Evolutionary conservation across 1,140 invertebrate genomes (phyloP), one percentile per base, ranked within the genome.

Genomic region (Aphelinus certus): DNA sequence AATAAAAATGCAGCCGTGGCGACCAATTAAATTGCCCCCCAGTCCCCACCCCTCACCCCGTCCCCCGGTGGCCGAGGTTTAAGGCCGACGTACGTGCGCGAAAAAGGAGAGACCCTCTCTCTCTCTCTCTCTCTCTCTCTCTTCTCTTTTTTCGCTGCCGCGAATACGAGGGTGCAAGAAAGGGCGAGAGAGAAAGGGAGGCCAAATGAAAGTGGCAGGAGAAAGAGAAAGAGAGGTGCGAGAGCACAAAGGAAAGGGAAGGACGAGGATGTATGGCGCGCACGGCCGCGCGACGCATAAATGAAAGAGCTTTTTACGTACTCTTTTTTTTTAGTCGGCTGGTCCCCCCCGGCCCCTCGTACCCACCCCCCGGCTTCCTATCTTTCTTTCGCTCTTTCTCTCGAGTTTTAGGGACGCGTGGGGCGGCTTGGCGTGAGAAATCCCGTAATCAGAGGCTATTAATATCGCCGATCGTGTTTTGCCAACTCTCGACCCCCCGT

Each of bases 1-100:
- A 87, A 87, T 88, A 87, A 87, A 88, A 87, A 84, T 76, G 56
- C 57, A 10, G 9, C 3, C 45, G 9, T 10, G 45, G 82, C 84
- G 79, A 82, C 81, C 84, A 85, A 87, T 86, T 86, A 86, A 86
- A 87, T 85, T 83, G 81, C 77, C 79, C 80, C 80, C 74, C 75
- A 66, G 45, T 10, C 47, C 55, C 56, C 26, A 26, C 26, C 26
- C 26, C 26, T 26, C 26, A 26, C 26, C 26, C 26, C 26, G 26
- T 26, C 26, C 26, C 26, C 26, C 26, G 26, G 26, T 26, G 26
- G 26, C 26, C 26, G 26, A 26, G 26, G 26, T 26, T 26, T 26
- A 26, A 26, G 26, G 26, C 26, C 26, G 26, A 26, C 26, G 26
- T 26, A 26, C 26, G 55, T 49, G 69, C 58, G 58, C 71, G 56